Base-by-base conservation (phyloP, 2,797 vertebrate species). In the Catamblyrhynchus diadema region DNA sequence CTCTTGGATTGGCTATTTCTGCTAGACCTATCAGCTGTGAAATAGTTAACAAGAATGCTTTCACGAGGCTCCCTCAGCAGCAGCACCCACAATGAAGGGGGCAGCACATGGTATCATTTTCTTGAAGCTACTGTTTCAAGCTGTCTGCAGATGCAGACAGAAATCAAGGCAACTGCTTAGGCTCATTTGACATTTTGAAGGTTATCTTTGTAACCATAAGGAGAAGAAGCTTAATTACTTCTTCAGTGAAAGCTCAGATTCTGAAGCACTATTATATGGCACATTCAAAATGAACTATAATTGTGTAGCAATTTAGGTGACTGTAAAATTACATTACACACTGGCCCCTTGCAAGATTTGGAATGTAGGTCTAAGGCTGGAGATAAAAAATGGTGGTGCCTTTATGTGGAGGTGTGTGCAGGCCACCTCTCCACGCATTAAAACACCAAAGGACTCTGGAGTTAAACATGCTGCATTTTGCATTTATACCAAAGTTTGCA, bases 191-290 rank as follows among this genome's bases (percentile, higher is more conserved):
- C 90, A 82, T 95, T 95, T 90, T 93, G 93, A 95, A 96, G 94
- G 95, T 96, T 94, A 96, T 95, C 95, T 95, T 85, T 85, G 50
- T 51, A 94, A 91, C 71, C 81, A 57, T 75, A 95, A 90, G 61
- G 78, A 93, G 50, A 60, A 85, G 79, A 50, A 51, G 81, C 67
- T 96, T 95, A 92, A 96, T 96, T 95, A 90, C 93, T 70, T 42
- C 50, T 41, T 15, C 84, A 93, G 56, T 72, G 85, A 91, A 96
- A 94, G 86, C 77, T 91, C 86, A 92, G 75, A 67, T 91, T 93
- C 86, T 78, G 70, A 81, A 90, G 88, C 62, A 47, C 71, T 94
- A 79, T 89, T 94, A 86, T 51, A 69, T 19, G 41, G 85, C 79
- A 83, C 35, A 81, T 84, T 83, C 65, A 81, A 92, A 95, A 91